Base-by-base conservation (phyloP, 2,797 vertebrate species). In the Ptychadena robeensis region DNA sequence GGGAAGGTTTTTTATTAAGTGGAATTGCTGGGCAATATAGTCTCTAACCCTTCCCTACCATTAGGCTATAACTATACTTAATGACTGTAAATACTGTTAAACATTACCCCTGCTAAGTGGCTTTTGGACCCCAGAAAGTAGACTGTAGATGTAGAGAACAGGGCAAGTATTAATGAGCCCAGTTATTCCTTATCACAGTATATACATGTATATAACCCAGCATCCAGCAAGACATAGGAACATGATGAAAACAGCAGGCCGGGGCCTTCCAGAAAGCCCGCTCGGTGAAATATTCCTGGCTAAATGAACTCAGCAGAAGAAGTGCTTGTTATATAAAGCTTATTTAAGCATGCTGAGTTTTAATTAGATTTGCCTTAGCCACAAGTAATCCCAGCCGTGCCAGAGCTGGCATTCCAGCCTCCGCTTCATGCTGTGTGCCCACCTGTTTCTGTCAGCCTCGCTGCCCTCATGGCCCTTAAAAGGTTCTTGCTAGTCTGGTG, bases 351-450 rank as follows among this genome's bases (percentile, higher is more conserved):
- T 68, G 57, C 75, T 88, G 84, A 73, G 77, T 66, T 88, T 91
- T 88, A 88, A 87, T 85, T 88, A 89, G 87, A 87, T 90, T 89
- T 89, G 84, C 53, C 82, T 87, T 78, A 87, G 74, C 44, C 86
- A 87, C 82, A 87, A 88, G 88, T 86, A 90, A 88, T 80, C 85
- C 87, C 82, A 81, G 64, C 83, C 88, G 78, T 88, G 86, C 35
- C 85, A 64, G 88, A 83, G 87, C 78, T 22, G 30, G 82, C 86
- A 86, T 83, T 89, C 86, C 71, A 3, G 5, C 82, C 80, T 87
- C 74, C 80, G 73, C 40, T 87, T 85, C 85, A 87, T 34, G 38
- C 81, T 88, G 86, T 59, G 86, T 87, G 53, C 86, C 87, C 86
- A 91, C 87, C 86, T 90, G 84, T 86, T 87, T 88, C 86, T 83